Conservation (phyloP, 2,113 vertebrate species). For the Brevimyrus niger region DNA sequence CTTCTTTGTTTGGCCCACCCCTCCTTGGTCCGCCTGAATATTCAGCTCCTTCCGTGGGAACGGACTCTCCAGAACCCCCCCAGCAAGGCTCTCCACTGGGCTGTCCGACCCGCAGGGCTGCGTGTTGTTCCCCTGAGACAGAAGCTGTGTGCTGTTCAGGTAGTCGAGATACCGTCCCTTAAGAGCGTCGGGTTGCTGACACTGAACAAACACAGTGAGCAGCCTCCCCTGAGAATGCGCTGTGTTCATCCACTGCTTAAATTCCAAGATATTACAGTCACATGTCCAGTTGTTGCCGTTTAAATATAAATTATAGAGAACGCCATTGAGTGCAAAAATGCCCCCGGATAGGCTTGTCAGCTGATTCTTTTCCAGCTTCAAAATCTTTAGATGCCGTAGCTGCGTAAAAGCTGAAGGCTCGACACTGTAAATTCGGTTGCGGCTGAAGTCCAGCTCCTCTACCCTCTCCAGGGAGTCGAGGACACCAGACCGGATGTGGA, state of each 20-base stretch:
- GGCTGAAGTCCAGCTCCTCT: conserved; percentile 79
- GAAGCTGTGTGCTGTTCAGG: conserved; percentile 71
- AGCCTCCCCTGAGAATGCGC: conserved; percentile 77
- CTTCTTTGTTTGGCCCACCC: conserved; percentile 21
- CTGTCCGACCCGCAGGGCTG: conserved; percentile 34
- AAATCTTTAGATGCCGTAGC: conserved; percentile 64
- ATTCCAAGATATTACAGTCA: conserved; percentile 73
- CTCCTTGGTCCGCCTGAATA: conserved; percentile 49
- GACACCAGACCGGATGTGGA: conserved; percentile 64
- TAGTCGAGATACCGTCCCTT: conserved; percentile 82
- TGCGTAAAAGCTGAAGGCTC: conserved; percentile 61
- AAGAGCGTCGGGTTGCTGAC: conserved; percentile 66
- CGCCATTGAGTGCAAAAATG: conserved; percentile 67
- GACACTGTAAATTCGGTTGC: conserved; percentile 67
- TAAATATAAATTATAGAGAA: conserved; percentile 77
- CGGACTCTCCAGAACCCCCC: conserved; percentile 22
- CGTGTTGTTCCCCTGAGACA: conserved; percentile 46
- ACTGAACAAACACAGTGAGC: conserved; percentile 79
- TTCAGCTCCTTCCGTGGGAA: conserved; percentile 15
- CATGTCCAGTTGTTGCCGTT: conserved; percentile 90
- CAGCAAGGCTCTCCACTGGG: conserved; percentile 42
- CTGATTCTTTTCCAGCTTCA: conserved; percentile 78
- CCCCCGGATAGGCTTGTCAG: conserved; percentile 72
- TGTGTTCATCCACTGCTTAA: conserved; percentile 77
- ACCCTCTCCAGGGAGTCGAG: conserved; percentile 74